phyloP scores from a whole-genome alignment of 2,113 vertebrate species.

The Melanerpes formicivorus region DNA sequence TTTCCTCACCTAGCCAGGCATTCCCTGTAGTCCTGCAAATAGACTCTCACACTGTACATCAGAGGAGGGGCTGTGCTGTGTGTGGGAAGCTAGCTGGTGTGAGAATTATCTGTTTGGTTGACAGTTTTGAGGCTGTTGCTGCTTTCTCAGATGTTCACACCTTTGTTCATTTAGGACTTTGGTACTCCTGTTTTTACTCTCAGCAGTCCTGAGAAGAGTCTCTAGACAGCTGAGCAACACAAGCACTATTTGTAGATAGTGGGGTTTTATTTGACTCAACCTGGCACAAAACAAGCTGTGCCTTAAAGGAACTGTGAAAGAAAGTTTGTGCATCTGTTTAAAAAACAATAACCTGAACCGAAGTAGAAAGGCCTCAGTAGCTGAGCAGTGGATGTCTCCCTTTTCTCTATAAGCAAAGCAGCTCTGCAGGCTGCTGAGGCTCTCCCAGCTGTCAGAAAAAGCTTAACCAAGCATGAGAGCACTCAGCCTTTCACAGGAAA shows the following conservation, averaged over 20 bases:
- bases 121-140: neutral
- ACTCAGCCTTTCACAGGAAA: slow-evolving; percentile 21
- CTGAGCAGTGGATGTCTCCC: neutral
- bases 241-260: neutral
- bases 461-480: slow-evolving; percentile 20
- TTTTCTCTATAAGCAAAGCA: neutral
- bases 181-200: neutral
- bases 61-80: accelerated
- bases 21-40: slow-evolving; percentile 39
- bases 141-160: neutral
- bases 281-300: neutral
- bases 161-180: neutral
- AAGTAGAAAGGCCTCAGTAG: neutral
- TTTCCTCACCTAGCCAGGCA: neutral
- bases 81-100: neutral
- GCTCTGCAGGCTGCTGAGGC: neutral
- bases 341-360: neutral
- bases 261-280: neutral
- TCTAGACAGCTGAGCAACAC: neutral
- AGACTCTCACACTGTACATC: neutral
- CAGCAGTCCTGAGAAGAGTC: neutral
- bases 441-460: slow-evolving; percentile 38
- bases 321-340: neutral
- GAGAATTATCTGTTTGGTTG: slow-evolving; percentile 33
- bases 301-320: neutral